Percentiles rank a stretch among this genome's conserved stretches.
phyloP scores from a whole-genome alignment of 2,113 vertebrate genomes.

The Campylorhamphus procurvoides region DNA sequence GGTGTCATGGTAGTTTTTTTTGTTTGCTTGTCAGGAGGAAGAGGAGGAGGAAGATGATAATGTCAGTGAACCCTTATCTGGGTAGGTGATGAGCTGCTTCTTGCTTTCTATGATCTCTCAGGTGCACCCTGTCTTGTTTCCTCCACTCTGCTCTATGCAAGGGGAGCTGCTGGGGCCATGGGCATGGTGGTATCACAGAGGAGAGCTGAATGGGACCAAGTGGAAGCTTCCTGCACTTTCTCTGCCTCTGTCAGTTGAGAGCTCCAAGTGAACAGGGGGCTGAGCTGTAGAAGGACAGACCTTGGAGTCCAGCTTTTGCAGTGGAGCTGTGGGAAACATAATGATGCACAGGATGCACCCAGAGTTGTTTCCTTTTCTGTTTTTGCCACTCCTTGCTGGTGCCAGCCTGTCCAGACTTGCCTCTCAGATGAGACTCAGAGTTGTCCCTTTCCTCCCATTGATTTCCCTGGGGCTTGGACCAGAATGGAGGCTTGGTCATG shows the following conservation, averaged over 20 bases:
- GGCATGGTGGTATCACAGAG: background rate
- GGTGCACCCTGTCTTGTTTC: background rate
- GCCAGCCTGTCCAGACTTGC: background rate
- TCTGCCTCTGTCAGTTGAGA: background rate
- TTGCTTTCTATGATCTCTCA: background rate
- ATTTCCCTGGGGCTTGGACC: background rate
- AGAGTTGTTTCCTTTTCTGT: background rate
- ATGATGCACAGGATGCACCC: background rate
- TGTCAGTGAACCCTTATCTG: background rate
- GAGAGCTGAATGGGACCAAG: background rate
- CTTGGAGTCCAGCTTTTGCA: background rate
- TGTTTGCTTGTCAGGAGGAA: constrained; percentile 46
- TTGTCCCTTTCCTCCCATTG: background rate
- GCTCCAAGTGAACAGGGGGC: background rate
- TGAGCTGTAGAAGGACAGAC: background rate
- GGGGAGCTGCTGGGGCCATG: background rate
- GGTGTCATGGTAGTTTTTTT: background rate
- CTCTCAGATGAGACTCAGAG: background rate
- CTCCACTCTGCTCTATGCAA: background rate
- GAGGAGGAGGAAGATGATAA: constrained; percentile 55
- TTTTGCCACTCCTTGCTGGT: background rate
- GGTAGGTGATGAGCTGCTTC: constrained; percentile 38
- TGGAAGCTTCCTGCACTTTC: background rate
- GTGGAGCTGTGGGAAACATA: background rate
- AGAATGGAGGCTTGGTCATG: background rate